Evolutionary conservation across 2,888 invertebrate genomes (phyloP), one percentile per base, ranked within the genome.

Genomic region (Ochlodes sylvanus): DNA sequence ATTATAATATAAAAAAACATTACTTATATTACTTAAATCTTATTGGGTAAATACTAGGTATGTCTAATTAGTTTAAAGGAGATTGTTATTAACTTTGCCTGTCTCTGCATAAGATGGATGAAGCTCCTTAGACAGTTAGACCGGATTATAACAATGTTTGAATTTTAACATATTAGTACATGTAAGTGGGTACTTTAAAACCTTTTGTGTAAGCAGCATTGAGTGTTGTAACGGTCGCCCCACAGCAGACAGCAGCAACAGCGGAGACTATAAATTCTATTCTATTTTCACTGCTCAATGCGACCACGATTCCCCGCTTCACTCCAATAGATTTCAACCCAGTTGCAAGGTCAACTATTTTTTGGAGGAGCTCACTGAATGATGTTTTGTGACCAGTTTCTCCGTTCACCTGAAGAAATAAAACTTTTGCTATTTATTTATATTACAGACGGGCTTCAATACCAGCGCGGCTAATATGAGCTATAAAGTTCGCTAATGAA

Each of bases 261-360:
- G 94, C 76, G 3, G 90, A 83, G 38, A 92, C 74, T 56, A 87
- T 81, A 78, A 90, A 94, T 71, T 94, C 94, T 17, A 89, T 69
- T 71, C 93, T 84, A 76, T 95, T 95, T 77, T 94, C 95, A 70
- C 94, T 91, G 71, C 91, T 94, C 56, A 95, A 79, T 0, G 92
- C 93, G 38, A 95, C 82, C 21, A 76, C 80, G 69, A 94, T 94
- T 15, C 94, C 92, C 19, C 83, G 77, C 60, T 76, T 82, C n/a
- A 95, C 72, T 3, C 93, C 94, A 52, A 84, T 72, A 7, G 81
- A 81, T 69, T 79, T 79, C 15, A 95, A 80, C 75, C 90, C 92
- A 72, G 89, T 80, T 0, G 94, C 94, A n/a, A 94, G 70, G 72
- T 87, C 85, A n/a, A 90, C 87, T 61, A 91, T 90, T 44, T 84